Conservation (phyloP, 2,888 invertebrate species). For the Netelia fuscicornis region DNA sequence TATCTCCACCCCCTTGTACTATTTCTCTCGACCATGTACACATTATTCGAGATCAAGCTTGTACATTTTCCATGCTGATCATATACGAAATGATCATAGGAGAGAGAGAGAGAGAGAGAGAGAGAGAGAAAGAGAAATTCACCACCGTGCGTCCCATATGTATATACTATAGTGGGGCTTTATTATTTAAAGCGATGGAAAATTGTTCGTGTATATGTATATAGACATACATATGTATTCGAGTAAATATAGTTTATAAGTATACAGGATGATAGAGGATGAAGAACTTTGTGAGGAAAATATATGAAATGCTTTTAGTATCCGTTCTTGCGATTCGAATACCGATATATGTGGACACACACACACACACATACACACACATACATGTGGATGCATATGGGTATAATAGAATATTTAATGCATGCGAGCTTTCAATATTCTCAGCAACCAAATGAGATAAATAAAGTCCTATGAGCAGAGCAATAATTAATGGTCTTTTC, state of each 20-base stretch:
- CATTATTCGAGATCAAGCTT: slow-evolving; percentile 31
- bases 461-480: slow-evolving; percentile 11
- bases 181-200: not conserved
- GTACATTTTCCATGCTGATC: slow-evolving; percentile 38
- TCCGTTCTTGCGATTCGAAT: not conserved
- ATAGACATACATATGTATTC: not conserved
- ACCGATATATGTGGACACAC: not conserved
- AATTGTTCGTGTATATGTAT: not conserved
- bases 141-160: not conserved
- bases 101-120: not conserved
- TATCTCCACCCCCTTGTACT: too few species aligned
- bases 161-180: not conserved
- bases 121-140: not conserved
- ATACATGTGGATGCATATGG: not conserved
- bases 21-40: slow-evolving; percentile 7
- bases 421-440: slow-evolving; percentile 21
- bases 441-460: not conserved
- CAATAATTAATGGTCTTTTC: slow-evolving; percentile 59
- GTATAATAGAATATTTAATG: slow-evolving; percentile 5
- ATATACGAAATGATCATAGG: not conserved
- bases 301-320: slow-evolving; percentile 20
- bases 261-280: not conserved
- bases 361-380: not conserved
- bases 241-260: not conserved
- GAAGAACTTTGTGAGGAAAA: slow-evolving; percentile 7